Base-by-base conservation (phyloP, 1,140 invertebrate species). In the Meloidogyne exigua region DNA sequence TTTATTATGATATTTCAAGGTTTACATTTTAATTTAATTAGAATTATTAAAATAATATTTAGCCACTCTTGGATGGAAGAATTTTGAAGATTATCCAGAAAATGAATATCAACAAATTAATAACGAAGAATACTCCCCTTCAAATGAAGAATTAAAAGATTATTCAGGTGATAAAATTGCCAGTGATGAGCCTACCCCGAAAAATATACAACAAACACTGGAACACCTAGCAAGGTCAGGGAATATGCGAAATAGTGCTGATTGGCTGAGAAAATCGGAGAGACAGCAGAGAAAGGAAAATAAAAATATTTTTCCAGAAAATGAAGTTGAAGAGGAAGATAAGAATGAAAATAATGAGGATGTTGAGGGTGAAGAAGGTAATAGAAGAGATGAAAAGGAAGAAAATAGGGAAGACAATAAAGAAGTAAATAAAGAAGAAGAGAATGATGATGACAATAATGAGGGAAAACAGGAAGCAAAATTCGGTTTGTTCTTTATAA, bases 171-270 rank as follows among this genome's bases (percentile, higher is more conserved):
- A 73, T 28, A 57, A 65, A 64, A 32, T 28, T 15, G 12, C 23
- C 23, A 26, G 25, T 71, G n/a, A 26, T 21, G 57, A 73, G 2
- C 28, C 36, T 15, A 21, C 23, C 28, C 57, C 62, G 0, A 65
- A 64, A 26, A 65, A 73, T 65, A 65, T 73, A 25, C 72, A 73
- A 36, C 25, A 28, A 9, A 73, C 72, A 39, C 72, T 73, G 26
- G 72, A 73, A 21, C 72, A 73, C n/a, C 39, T 73, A 26, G 72
- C 72, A 4, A 57, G 72, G 13, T 57, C 72, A 3, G 72, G 72
- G 26, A 73, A 73, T 21, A 73, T 73, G 72, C 42, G 21, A 73
- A 57, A 44, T 57, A 44, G 69, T 3, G 26, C 39, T 5, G 69
- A 71, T 12, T 71, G 32, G 70, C 44, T 72, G 9, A 36, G 63